Evolutionary conservation across 1,140 invertebrate species (phyloP).

Genomic region (Aphelenchoides avenae): DNA sequence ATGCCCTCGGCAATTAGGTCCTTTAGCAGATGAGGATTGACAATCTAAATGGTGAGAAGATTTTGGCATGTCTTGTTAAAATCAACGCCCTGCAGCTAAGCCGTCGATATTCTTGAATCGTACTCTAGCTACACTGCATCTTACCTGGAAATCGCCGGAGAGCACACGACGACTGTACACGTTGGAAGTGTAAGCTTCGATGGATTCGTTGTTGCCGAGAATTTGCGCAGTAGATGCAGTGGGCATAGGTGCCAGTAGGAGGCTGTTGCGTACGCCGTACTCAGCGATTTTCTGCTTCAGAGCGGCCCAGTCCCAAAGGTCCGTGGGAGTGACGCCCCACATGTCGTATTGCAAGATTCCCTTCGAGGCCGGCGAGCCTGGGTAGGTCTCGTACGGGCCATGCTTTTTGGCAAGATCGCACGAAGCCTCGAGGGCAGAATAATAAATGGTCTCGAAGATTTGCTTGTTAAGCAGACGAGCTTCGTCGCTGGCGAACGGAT

Average conservation of each 20-base stretch:
- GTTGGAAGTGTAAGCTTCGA: slow-evolving; percentile 96
- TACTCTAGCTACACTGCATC: too few species aligned
- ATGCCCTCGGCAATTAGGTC: slow-evolving; percentile 83
- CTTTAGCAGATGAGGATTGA: slow-evolving; percentile 89
- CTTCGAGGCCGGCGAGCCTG: slow-evolving; percentile 69
- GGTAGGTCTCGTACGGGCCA: slow-evolving; percentile 84
- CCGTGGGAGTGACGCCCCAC: slow-evolving; percentile 75
- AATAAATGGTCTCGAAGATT: slow-evolving; percentile 98
- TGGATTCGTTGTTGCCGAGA: slow-evolving; percentile 95
- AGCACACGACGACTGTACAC: slow-evolving; percentile 88
- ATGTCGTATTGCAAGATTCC: slow-evolving; percentile 97
- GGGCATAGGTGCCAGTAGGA: slow-evolving; percentile 94
- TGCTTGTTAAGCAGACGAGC: slow-evolving; percentile 83
- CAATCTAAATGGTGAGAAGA: slow-evolving; percentile 72
- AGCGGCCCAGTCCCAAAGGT: slow-evolving; percentile 80
- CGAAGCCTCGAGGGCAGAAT: slow-evolving; percentile 88
- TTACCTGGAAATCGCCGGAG: slow-evolving; percentile 76
- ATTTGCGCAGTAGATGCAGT: slow-evolving; percentile 99
- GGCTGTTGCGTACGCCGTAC: slow-evolving; percentile 86
- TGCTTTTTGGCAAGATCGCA: slow-evolving; percentile 83
- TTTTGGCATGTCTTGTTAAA: slow-evolving; percentile 11
- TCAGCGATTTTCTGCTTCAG: slow-evolving; percentile 81
- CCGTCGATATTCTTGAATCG: neutral
- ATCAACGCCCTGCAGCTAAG: neutral
- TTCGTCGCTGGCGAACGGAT: slow-evolving; percentile 76